A percentile compares a stretch with the other conserved stretches of the same genome.
Evolutionary conservation across 2,113 vertebrate genomes (phyloP).

Genomic region (Boleophthalmus pectinirostris): DNA sequence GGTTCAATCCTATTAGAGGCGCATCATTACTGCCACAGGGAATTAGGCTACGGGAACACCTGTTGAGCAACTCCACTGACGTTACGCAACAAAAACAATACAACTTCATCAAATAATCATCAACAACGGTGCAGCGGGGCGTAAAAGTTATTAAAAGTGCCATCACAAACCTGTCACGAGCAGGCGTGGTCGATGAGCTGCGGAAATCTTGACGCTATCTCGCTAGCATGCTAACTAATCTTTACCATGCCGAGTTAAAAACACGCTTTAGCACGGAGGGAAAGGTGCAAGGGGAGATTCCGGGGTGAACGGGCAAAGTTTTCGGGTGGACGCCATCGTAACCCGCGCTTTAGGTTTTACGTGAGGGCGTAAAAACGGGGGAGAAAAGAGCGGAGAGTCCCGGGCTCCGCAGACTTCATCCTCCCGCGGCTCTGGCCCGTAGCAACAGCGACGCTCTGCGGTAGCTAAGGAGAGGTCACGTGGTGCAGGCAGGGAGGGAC

Average conservation of each 20-base stretch:
- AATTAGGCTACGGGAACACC: conserved; percentile 67
- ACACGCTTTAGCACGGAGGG: background rate
- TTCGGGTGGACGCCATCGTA: conserved; percentile 27
- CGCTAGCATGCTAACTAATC: conserved; percentile 69
- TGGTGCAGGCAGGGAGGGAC: background rate
- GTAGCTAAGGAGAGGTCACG: background rate
- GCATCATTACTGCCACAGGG: conserved; percentile 74
- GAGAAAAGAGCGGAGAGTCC: background rate
- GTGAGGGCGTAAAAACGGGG: background rate
- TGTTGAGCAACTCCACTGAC: conserved; percentile 26
- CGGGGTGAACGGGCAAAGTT: conserved; percentile 1
- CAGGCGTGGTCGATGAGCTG: conserved; percentile 46
- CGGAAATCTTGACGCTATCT: conserved; percentile 42
- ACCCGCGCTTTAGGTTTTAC: background rate
- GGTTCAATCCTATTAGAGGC: conserved; percentile 77
- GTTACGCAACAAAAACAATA: conserved; percentile 21
- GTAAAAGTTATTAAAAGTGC: background rate
- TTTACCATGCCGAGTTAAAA: conserved; percentile 46
- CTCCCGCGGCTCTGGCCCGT: conserved; percentile 65
- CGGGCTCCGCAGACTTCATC: conserved; percentile 4
- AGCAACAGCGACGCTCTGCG: conserved; percentile 35
- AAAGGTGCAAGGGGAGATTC: conserved; percentile 11
- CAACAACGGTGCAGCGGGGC: fast-evolving
- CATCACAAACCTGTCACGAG: conserved; percentile 50
- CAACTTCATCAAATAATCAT: too few species aligned